These are phyloP conservation scores for Sturmia bella DNA, from an alignment of 2,888 invertebrate genomes.

Conservation along the genomic window DNA sequence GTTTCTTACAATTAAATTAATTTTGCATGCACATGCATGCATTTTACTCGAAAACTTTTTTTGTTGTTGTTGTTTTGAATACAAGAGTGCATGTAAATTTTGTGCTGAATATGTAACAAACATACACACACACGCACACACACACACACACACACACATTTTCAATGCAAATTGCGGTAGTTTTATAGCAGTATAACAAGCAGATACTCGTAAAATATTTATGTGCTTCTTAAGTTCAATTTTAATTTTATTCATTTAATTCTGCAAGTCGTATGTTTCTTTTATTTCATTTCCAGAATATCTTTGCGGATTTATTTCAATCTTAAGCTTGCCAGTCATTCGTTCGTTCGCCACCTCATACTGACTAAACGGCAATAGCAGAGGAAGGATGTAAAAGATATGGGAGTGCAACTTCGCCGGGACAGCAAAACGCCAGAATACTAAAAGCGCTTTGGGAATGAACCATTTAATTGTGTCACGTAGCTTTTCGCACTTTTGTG, in stretches of 20 bases:
- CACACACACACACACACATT: too few relatives aligned
- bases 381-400: background rate
- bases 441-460: conserved; percentile 67
- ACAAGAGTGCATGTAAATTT: conserved; percentile 9
- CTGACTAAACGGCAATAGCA: conserved; percentile 17
- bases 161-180: conserved; percentile 13
- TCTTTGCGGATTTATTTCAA: conserved; percentile 52
- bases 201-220: conserved; percentile 39
- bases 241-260: conserved; percentile 66
- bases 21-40: conserved; percentile 55
- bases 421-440: conserved; percentile 33
- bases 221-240: conserved; percentile 55
- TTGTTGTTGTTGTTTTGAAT: conserved; percentile 15
- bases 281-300: conserved; percentile 5
- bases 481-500: conserved; percentile 70
- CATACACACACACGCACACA: too few relatives aligned
- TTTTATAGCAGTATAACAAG: conserved; percentile 1
- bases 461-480: conserved; percentile 71
- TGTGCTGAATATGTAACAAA: background rate
- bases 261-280: conserved; percentile 29
- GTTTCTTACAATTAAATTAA: conserved; percentile 58
- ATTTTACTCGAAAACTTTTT: conserved; percentile 14
- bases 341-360: conserved; percentile 23
- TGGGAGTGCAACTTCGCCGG: conserved; percentile 46
- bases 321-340: conserved; percentile 48